Evolutionary conservation across 1,140 invertebrate species (phyloP), one percentile per base, ranked within the genome.

Genomic region (Apis laboriosa): DNA sequence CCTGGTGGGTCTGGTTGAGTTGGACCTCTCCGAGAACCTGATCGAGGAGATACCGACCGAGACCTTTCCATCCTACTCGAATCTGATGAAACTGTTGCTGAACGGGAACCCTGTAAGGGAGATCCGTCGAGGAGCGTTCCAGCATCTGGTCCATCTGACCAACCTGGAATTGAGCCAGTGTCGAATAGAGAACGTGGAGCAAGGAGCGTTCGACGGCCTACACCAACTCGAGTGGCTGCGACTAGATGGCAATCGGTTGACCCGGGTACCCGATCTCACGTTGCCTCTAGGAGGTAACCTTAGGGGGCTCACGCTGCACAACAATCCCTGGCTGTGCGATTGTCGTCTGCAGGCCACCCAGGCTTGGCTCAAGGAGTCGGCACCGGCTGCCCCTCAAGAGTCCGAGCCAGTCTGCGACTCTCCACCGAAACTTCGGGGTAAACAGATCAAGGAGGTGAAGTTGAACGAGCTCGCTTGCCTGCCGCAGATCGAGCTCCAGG

Each of bases 261-360:
- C 95, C 28, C 95, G 96, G 82, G 96, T 97, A 81, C 92, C 92
- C 0, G 88, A 92, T 19, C 83, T 76, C 67, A 92, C 92, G 5
- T 64, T 94, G 9, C 93, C 93, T 0, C 94, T 98, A 60, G 96
- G 97, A 3, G 95, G 96, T 78, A 95, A 95, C 67, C 93, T 98
- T 60, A 96, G 97, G 82, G 97, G 97, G 61, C 95, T 98, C 51
- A 96, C 97, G 76, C 93, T 98, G 49, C 96, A 98, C 90, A 96
- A 96, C 89, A 99, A 99, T 94, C 96, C 97, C 67, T 99, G 98
- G 98, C 95, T 96, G 67, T 99, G 98, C 92, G 97, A 98, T 91
- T 99, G 98, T 91, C 95, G 96, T 76, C 93, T 98, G 67, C 92
- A 96, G 63, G 96, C 97, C 85, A 93, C 98, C 87, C 95, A 97